A percentile compares a stretch with the other conserved stretches of the same genome.
phyloP scores from a whole-genome alignment of 1,140 invertebrate genomes.

The Dreissena rostriformis region DNA sequence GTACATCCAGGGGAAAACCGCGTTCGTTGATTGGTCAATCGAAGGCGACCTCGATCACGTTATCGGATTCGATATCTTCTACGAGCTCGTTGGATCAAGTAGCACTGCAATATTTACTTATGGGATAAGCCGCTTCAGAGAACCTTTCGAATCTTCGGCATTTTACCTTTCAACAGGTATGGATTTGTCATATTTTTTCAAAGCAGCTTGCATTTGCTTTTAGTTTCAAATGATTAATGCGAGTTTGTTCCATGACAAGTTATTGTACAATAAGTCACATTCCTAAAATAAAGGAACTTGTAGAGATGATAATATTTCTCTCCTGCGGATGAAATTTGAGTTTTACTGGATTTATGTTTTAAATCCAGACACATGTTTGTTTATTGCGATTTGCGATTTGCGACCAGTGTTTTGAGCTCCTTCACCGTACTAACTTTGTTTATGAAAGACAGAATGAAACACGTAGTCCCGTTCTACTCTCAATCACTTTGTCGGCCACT shows the following conservation, averaged over 20 bases:
- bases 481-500: no score
- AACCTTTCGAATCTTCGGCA: constrained; percentile 20
- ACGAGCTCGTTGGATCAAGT: constrained; percentile 14
- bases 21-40: constrained; percentile 15
- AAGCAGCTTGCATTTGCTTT: background rate
- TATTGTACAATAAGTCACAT: background rate
- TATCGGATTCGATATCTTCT: constrained; percentile 16
- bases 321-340: background rate
- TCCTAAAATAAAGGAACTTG: background rate
- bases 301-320: no score
- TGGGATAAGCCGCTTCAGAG: constrained; percentile 34
- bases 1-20: constrained; percentile 1
- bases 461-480: no score
- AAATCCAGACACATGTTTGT: background rate
- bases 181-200: background rate
- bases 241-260: background rate
- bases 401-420: no score
- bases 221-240: background rate
- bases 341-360: background rate
- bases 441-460: no score
- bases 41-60: constrained; percentile 6
- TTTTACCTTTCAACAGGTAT: constrained; percentile 33
- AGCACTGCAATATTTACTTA: constrained; percentile 17
- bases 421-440: no score
- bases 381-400: background rate